Conservation (phyloP, 1,140 invertebrate species). For the Trinorchestia longiramus region DNA sequence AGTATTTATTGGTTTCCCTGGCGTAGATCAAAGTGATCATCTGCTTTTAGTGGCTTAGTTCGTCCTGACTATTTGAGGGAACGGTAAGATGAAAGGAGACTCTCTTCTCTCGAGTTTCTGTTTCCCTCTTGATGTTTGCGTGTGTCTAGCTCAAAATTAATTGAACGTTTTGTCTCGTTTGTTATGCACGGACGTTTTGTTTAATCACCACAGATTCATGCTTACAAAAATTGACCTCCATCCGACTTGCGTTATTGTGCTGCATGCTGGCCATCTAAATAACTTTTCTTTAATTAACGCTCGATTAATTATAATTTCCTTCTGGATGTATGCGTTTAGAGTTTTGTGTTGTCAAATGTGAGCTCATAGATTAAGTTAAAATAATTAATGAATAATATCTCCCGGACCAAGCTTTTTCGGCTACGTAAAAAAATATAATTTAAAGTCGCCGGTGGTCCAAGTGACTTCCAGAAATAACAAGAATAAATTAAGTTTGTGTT, state of each 20-base stretch:
- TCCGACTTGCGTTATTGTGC: no score
- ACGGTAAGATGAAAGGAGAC: background rate
- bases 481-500: background rate
- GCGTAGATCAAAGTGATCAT: slow-evolving; percentile 27
- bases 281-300: no score
- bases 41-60: background rate
- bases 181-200: no score
- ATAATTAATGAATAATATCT: background rate
- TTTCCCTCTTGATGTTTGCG: background rate
- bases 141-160: background rate
- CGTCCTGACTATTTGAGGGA: background rate
- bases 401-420: background rate
- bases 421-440: background rate
- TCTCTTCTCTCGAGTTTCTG: background rate
- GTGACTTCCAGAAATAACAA: background rate
- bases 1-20: slow-evolving; percentile 35
- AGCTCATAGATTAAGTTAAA: no score
- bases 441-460: no score
- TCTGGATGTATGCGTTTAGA: no score
- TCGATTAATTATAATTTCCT: no score
- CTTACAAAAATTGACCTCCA: no score
- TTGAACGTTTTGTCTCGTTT: no score
- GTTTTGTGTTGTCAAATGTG: no score
- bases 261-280: no score
- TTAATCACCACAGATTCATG: no score